Base-by-base conservation (phyloP, 2,797 vertebrate genomes). In the Paguma larvata region DNA sequence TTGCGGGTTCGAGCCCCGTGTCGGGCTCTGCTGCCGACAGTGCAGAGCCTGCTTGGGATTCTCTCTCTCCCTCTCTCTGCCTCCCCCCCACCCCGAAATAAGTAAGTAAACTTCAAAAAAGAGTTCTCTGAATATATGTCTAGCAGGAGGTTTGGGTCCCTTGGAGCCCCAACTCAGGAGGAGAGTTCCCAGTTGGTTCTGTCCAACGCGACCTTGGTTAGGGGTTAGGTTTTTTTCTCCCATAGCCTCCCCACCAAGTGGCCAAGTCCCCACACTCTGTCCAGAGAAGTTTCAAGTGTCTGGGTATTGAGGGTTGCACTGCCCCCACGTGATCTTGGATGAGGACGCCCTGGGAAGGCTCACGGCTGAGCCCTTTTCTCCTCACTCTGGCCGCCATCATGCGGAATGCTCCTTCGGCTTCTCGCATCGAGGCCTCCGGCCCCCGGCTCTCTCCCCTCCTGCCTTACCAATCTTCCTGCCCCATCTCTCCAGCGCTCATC, bases 271-370 rank as follows among this genome's bases (percentile, higher is more conserved):
- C 53, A 25, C 10, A 13, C n/a, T 96, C 59, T 90, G 27, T 87
- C 27, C 48, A 53, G 75, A 67, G 85, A 41, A 30, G 48, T 83
- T 77, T 59, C 32, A 15, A 16, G 44, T 62, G n/a, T 62, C 27
- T 1, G 2, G 41, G 2, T 34, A 0, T 19, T 68, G n/a, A 18
- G 59, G 12, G 14, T 27, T 12, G 63, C 0, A 0, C 70, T 14
- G n/a, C 25, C n/a, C 44, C 6, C 25, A 4, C 7, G 18, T 44
- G 23, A 30, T 18, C 59, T 51, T 41, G 27, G 62, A 53, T 7
- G 16, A 91, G 48, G 13, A n/a, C 53, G 0, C 25, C 56, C 70
- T 8, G 23, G 51, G 27, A 27, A 34, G 27, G 19, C 46, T 75
- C 30, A 41, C n/a, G 44, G 27, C 21, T 4, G n/a, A 89, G 41